phyloP scores from a whole-genome alignment of 2,113 vertebrate genomes.

The Cairina moschata region DNA sequence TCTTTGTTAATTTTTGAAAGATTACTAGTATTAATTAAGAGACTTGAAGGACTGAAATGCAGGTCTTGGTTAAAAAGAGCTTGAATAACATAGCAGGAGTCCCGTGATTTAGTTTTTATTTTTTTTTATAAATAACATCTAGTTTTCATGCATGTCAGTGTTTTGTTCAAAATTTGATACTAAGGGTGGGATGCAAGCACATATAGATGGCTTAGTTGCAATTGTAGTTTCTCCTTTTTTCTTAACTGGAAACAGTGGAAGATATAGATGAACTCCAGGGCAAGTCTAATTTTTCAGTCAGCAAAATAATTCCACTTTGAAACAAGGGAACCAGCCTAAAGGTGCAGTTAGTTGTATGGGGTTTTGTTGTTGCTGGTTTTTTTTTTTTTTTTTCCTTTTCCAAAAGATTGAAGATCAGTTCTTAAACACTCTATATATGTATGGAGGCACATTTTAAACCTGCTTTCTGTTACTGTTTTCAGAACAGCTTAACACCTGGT shows the following conservation, averaged over 20 bases:
- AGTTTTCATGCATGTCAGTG: neutral
- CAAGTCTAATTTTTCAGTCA: neutral
- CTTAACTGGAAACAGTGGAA: neutral
- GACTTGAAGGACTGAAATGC: neutral
- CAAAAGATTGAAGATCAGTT: neutral
- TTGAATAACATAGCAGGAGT: neutral
- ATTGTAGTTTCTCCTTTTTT: neutral
- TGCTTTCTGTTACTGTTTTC: neutral
- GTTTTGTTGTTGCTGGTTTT: neutral
- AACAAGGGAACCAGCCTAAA: neutral
- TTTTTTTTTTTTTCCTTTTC: neutral
- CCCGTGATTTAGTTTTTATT: neutral
- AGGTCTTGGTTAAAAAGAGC: neutral
- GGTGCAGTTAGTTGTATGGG: neutral
- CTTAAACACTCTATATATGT: neutral
- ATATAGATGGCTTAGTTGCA: neutral
- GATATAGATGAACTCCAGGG: neutral
- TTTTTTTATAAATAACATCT: neutral
- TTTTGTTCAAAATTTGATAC: conserved; percentile 10
- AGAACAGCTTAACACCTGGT: neutral
- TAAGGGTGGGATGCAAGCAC: neutral
- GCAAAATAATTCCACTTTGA: conserved; percentile 33
- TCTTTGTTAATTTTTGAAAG: conserved; percentile 19
- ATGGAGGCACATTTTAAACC: neutral
- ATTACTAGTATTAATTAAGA: conserved; percentile 25